phyloP scores from a whole-genome alignment of 2,113 vertebrate species.

The Tenrec ecaudatus region DNA sequence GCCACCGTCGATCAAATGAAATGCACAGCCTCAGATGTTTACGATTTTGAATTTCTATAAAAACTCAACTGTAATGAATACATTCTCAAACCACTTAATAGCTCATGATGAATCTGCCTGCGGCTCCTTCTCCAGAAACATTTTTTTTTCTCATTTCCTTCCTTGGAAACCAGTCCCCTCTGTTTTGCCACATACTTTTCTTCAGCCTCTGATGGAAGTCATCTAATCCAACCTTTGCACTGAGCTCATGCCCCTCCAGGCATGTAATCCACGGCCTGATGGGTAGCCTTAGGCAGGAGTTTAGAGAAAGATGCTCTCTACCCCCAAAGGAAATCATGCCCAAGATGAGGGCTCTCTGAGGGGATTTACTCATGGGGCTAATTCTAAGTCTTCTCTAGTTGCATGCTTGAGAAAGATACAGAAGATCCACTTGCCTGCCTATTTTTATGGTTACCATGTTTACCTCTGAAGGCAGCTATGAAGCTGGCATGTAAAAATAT shows the following conservation, averaged over 20 bases:
- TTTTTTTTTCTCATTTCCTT: neutral
- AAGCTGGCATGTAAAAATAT: neutral
- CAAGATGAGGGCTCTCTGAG: neutral
- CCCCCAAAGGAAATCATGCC: neutral
- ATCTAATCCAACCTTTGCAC: neutral
- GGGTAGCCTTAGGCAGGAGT: neutral
- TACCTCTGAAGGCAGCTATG: neutral
- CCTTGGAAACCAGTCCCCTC: neutral
- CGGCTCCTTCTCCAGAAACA: neutral
- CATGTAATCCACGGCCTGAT: neutral
- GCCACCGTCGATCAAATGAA: slow-evolving; percentile 37
- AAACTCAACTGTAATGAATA: slow-evolving; percentile 13
- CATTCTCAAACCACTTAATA: neutral
- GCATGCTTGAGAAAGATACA: neutral
- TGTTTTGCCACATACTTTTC: neutral
- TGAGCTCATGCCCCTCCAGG: neutral
- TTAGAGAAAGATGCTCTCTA: neutral
- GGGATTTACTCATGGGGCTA: neutral
- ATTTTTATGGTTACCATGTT: slow-evolving; percentile 17
- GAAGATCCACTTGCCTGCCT: neutral
- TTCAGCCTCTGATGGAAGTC: neutral
- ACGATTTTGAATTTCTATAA: slow-evolving; percentile 11
- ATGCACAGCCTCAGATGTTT: slow-evolving; percentile 16
- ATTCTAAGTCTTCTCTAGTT: neutral
- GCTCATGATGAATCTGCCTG: neutral